Evolutionary conservation across 1,140 invertebrate genomes (phyloP).

Genomic region (Drosophila simulans): DNA sequence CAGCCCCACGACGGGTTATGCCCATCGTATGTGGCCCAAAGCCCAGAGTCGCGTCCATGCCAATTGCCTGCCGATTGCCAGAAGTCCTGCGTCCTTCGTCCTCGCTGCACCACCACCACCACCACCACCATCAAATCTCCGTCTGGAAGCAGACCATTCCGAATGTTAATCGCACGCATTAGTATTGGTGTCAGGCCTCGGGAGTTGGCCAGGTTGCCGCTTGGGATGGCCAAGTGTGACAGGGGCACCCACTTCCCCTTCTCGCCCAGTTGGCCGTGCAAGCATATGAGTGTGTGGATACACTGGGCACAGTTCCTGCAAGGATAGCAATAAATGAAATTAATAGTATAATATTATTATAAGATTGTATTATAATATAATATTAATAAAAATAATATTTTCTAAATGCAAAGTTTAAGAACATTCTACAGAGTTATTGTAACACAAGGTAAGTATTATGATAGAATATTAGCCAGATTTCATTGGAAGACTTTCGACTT

Average conservation of each 20-base stretch:
- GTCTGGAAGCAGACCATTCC: constrained; percentile 42
- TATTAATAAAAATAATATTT: too few species aligned
- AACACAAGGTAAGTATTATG: too few species aligned
- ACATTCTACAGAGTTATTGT: too few species aligned
- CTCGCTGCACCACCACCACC: not conserved
- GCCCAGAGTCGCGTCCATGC: constrained; percentile 11
- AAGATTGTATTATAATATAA: too few species aligned
- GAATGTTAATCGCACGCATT: constrained; percentile 80
- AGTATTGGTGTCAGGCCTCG: constrained; percentile 79
- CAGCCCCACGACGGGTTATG: not conserved
- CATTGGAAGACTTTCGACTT: too few species aligned
- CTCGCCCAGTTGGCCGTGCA: not conserved
- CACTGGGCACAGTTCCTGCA: not conserved
- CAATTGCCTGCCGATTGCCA: constrained; percentile 48
- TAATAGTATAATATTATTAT: too few species aligned
- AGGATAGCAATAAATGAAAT: too few species aligned
- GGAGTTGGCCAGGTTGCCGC: constrained; percentile 44
- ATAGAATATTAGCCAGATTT: too few species aligned
- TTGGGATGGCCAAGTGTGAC: constrained; percentile 44
- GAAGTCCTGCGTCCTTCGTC: constrained; percentile 1
- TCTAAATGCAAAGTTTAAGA: too few species aligned
- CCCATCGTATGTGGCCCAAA: not conserved
- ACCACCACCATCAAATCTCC: constrained; percentile 27
- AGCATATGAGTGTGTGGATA: not conserved
- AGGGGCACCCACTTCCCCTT: not conserved